A percentile compares a stretch with the other conserved stretches of the same genome.
Evolutionary conservation across 2,113 vertebrate genomes (phyloP).

Genomic region (Antechinus flavipes): DNA sequence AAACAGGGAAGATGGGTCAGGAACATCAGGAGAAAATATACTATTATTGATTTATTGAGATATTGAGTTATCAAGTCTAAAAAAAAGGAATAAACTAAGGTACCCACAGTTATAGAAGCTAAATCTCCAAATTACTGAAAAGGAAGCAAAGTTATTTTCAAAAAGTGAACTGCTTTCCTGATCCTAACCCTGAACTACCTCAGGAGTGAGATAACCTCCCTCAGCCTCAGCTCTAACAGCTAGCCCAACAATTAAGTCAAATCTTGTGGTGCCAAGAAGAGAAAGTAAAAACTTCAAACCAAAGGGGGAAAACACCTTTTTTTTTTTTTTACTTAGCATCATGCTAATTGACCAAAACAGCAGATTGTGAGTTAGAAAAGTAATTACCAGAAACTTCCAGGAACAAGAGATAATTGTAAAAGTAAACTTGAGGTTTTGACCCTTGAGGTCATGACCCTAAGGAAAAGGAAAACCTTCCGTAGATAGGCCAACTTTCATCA

Average conservation of each 20-base stretch:
- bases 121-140: constrained; percentile 49
- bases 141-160: constrained; percentile 6
- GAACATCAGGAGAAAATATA: background rate
- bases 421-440: background rate
- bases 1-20: constrained; percentile 8
- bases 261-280: constrained; percentile 13
- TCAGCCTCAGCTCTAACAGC: background rate
- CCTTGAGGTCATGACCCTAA: background rate
- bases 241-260: background rate
- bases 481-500: too few relatives aligned
- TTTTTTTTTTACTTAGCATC: constrained; percentile 35
- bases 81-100: background rate
- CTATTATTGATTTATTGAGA: background rate
- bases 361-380: background rate
- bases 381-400: constrained; percentile 20
- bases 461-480: background rate
- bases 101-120: background rate
- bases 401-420: constrained; percentile 16
- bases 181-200: background rate
- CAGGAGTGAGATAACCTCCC: background rate
- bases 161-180: constrained; percentile 1
- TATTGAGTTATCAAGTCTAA: constrained; percentile 3
- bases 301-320: background rate
- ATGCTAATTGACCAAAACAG: constrained; percentile 23
- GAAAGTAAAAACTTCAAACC: constrained; percentile 11